These are phyloP conservation scores for Bombus terrestris DNA, from an alignment of 1,140 invertebrate genomes.

Conservation along the genomic window DNA sequence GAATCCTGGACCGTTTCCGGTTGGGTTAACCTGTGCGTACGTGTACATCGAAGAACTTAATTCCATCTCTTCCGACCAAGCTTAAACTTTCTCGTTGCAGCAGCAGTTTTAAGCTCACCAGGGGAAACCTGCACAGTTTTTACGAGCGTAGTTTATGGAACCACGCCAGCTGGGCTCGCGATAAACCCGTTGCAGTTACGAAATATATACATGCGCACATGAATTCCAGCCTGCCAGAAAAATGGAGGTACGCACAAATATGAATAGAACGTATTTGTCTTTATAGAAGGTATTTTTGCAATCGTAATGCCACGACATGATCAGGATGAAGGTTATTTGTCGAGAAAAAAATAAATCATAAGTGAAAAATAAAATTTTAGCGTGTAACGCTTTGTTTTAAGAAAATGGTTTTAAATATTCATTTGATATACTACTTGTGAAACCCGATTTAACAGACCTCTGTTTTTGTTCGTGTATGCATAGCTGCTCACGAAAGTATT, in stretches of 20 bases:
- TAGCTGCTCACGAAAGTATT: too few species aligned
- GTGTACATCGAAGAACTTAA: background rate
- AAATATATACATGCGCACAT: background rate
- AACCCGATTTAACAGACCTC: too few species aligned
- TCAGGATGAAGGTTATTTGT: too few species aligned
- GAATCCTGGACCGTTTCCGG: slow-evolving; percentile 31
- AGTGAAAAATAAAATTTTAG: too few species aligned
- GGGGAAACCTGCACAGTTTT: slow-evolving; percentile 50
- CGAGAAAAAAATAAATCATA: too few species aligned
- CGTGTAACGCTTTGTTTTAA: too few species aligned
- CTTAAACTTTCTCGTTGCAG: slow-evolving; percentile 3
- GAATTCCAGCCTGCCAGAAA: background rate
- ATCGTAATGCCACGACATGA: too few species aligned
- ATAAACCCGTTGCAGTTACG: slow-evolving; percentile 52
- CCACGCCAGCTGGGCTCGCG: slow-evolving; percentile 58
- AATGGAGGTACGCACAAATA: background rate
- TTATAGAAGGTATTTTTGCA: too few species aligned
- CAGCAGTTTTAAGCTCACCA: slow-evolving; percentile 43
- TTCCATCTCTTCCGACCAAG: background rate
- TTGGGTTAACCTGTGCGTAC: slow-evolving; percentile 3
- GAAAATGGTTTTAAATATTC: too few species aligned
- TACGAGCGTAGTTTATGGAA: slow-evolving; percentile 63
- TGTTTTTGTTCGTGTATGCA: too few species aligned
- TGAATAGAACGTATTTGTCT: too few species aligned
- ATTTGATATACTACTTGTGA: too few species aligned